Conservation (phyloP, 2,888 invertebrate species). For the Drosophila ustulata region DNA sequence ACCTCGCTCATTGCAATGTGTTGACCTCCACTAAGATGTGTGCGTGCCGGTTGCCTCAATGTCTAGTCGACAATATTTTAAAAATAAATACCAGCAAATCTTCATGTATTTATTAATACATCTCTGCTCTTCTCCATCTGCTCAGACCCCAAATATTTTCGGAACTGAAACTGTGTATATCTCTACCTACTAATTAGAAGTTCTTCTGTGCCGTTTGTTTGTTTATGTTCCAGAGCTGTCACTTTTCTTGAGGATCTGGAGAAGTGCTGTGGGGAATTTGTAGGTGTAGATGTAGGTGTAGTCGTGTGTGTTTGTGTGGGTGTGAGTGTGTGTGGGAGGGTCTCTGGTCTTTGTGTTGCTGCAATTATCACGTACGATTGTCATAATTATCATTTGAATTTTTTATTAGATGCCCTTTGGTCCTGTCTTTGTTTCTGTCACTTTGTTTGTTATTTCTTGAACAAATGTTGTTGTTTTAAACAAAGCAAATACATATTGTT, state of each 20-base stretch:
- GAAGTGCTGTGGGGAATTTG: conserved; percentile 10
- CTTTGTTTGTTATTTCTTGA: conserved; percentile 45
- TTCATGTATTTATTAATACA: conserved; percentile 71
- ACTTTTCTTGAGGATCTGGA: conserved; percentile 56
- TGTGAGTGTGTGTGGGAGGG: conserved; percentile 48
- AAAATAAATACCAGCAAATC: conserved; percentile 78
- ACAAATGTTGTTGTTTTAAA: conserved; percentile 48
- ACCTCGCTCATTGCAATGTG: conserved; percentile 72
- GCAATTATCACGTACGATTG: conserved; percentile 84
- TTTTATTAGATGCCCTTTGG: conserved; percentile 70
- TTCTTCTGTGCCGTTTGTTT: conserved; percentile 59
- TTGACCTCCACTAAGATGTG: conserved; percentile 64
- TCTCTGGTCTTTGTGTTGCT: conserved; percentile 51
- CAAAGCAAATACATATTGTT: conserved; percentile 45
- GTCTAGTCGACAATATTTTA: conserved; percentile 63
- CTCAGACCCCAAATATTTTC: conserved; percentile 3
- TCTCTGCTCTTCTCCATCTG: neutral
- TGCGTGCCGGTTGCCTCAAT: conserved; percentile 52
- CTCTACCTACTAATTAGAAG: conserved; percentile 67
- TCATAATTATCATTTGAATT: conserved; percentile 83
- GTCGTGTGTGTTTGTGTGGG: conserved; percentile 43
- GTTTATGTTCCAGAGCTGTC: conserved; percentile 72
- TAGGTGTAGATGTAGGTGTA: conserved; percentile 10
- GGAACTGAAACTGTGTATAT: neutral
- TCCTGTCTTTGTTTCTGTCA: conserved; percentile 26